Percentiles rank a stretch among this genome's conserved stretches.
These are phyloP conservation scores for Aurelia aurita complex sp. Pacific DNA, from an alignment of 30 jellyfish, hydroid and myxozoan genomes.

Conservation along the genomic window DNA sequence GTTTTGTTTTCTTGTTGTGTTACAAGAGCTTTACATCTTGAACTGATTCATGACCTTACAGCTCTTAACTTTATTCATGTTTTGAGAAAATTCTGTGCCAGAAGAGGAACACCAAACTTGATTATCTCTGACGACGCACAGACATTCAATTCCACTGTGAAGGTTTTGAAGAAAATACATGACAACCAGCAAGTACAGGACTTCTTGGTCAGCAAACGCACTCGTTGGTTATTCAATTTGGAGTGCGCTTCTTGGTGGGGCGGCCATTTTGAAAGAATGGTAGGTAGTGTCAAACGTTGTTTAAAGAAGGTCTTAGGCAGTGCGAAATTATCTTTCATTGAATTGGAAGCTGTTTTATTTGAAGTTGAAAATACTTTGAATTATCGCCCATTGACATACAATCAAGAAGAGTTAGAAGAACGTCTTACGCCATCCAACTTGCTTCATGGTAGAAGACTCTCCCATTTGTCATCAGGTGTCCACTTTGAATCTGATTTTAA, in stretches of 20 bases:
- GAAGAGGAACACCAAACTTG: conserved; percentile 8
- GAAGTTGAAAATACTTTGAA: conserved; percentile 29
- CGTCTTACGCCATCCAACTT: conserved; percentile 29
- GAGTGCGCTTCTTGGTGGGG: background rate
- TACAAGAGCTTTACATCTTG: conserved; percentile 49
- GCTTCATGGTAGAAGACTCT: conserved; percentile 8
- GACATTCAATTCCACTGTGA: conserved; percentile 17
- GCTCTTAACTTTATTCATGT: background rate
- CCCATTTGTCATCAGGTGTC: background rate
- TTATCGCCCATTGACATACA: background rate
- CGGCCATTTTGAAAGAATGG: conserved; percentile 11
- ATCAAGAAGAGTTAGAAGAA: conserved; percentile 13
- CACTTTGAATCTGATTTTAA: no score
- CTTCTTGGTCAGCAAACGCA: background rate
- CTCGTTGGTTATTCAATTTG: conserved; percentile 11
- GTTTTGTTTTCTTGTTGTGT: conserved; percentile 26
- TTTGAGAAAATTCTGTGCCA: background rate
- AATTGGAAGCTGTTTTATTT: background rate
- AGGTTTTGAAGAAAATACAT: background rate
- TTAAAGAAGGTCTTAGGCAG: conserved; percentile 25
- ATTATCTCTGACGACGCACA: conserved; percentile 1
- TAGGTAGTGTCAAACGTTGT: conserved; percentile 10
- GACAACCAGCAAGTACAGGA: background rate
- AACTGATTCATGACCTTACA: conserved; percentile 29
- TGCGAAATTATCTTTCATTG: conserved; percentile 18